Conservation (phyloP, 2,888 invertebrate species). For the Iphiclides podalirius region DNA sequence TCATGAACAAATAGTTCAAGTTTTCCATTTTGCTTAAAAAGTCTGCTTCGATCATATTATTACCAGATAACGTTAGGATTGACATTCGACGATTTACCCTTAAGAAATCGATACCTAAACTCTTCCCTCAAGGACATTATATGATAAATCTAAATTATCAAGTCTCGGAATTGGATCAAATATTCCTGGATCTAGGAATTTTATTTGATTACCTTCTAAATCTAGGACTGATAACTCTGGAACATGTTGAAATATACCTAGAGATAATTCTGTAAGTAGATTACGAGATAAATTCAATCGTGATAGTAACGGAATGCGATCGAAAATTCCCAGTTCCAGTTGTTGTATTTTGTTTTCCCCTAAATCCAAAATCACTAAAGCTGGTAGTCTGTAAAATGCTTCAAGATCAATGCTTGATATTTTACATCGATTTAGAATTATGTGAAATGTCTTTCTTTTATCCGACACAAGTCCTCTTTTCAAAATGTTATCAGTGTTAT, state of each 20-base stretch:
- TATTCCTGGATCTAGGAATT: conserved; percentile 31
- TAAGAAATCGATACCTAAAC: conserved; percentile 22
- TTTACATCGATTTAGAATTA: conserved; percentile 9
- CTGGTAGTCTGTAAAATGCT: conserved; percentile 7
- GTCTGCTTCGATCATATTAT: conserved; percentile 34
- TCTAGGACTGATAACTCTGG: conserved; percentile 34
- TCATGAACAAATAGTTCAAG: conserved; percentile 16
- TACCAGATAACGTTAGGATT: conserved; percentile 38
- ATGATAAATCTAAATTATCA: conserved; percentile 23
- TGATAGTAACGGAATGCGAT: conserved; percentile 20
- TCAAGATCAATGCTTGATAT: conserved; percentile 9
- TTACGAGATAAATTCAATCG: conserved; percentile 38
- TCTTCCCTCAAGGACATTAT: conserved; percentile 1
- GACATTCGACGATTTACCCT: conserved; percentile 31
- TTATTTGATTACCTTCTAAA: conserved; percentile 37
- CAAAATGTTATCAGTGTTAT: conserved; percentile 4
- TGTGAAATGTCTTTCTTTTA: conserved; percentile 7
- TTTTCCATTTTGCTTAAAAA: conserved; percentile 26
- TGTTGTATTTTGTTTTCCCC: conserved; percentile 6
- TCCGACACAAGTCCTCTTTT: conserved; percentile 4
- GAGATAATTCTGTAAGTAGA: conserved; percentile 31
- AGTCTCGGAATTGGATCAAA: conserved; percentile 35
- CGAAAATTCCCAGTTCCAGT: conserved; percentile 12
- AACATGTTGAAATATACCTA: conserved; percentile 34
- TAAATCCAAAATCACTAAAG: conserved; percentile 5